A percentile compares a stretch with the other conserved stretches of the same genome.
Conservation (phyloP, 2,113 vertebrate genomes). For the Stictonetta naevosa region DNA sequence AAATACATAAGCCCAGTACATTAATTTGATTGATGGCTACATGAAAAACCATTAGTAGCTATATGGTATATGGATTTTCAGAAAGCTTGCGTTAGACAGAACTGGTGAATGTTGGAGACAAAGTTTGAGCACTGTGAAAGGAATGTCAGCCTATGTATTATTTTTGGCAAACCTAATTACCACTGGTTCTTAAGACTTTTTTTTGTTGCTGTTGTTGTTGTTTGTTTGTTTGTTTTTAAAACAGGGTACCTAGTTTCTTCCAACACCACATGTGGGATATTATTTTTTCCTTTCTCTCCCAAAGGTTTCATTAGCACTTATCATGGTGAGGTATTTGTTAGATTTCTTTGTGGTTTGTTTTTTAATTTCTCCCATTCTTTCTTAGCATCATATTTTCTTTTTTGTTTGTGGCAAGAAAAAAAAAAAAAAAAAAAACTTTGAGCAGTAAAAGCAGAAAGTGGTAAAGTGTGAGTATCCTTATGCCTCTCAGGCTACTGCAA, state of each 20-base stretch:
- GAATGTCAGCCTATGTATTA: rapidly evolving
- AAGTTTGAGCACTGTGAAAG: background rate
- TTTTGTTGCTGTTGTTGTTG: too few relatives aligned
- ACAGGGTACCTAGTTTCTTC: background rate
- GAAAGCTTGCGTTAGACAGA: background rate
- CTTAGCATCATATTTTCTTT: background rate
- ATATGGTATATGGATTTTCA: background rate
- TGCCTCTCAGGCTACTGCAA: background rate
- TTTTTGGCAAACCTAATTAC: background rate
- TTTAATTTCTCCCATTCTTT: background rate
- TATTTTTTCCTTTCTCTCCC: background rate
- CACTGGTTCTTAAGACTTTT: background rate
- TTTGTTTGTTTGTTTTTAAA: too few relatives aligned
- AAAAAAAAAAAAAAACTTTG: background rate
- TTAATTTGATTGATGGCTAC: background rate
- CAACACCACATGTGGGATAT: background rate
- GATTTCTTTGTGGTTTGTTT: background rate
- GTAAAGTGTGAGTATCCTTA: background rate
- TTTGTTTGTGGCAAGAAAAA: background rate
- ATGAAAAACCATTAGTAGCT: background rate
- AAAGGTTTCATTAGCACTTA: background rate
- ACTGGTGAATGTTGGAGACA: background rate
- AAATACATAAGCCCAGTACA: background rate
- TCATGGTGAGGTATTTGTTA: background rate
- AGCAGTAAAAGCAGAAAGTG: background rate